Base-by-base conservation (phyloP, 2,113 vertebrate species). In the Anser cygnoides region DNA sequence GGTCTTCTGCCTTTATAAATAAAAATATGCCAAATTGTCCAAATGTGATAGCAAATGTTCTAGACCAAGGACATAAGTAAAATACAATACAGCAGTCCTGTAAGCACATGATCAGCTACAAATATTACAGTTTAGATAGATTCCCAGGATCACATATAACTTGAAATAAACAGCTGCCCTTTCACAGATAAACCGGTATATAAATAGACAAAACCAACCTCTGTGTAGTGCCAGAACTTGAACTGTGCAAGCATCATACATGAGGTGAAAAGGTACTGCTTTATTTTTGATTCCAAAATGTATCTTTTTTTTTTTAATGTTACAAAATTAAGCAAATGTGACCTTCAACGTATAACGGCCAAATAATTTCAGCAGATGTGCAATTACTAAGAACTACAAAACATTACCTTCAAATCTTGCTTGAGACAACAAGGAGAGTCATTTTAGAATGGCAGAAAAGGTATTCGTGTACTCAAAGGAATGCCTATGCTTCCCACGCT, bases 81-180 rank as follows among this genome's bases (percentile, higher is more conserved):
- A 93, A 84, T 63, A 61, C 33, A 35, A 19, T 1, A 50, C 4
- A 10, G 23, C 54, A 79, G 22, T 61, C 54, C 54, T 89, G 52
- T 84, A 81, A 90, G 61, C n/a, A 71, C 65, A 20, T 3, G 21
- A 57, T 23, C 68, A 72, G 14, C 20, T 65, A 61, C 61, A 84
- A 6, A 61, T 28, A 4, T 73, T 74, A 71, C 23, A 76, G 54
- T 44, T 72, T 73, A 90, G 86, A 76, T 3, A 29, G 39, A 12
- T 54, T 92, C 83, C 93, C 93, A 49, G n/a, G 72, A 59, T 26
- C 37, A 22, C 17, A 14, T 71, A 29, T 67, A 76, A 88, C 43
- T 72, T 91, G 29, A 82, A 91, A 94, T 71, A 78, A 94, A 37
- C 35, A 78, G 49, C 84, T 90, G 61, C 80, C 76, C 73, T 93